Evolutionary conservation across 2,888 invertebrate species (phyloP).

Genomic region (Zhuqinia jingwanae): DNA sequence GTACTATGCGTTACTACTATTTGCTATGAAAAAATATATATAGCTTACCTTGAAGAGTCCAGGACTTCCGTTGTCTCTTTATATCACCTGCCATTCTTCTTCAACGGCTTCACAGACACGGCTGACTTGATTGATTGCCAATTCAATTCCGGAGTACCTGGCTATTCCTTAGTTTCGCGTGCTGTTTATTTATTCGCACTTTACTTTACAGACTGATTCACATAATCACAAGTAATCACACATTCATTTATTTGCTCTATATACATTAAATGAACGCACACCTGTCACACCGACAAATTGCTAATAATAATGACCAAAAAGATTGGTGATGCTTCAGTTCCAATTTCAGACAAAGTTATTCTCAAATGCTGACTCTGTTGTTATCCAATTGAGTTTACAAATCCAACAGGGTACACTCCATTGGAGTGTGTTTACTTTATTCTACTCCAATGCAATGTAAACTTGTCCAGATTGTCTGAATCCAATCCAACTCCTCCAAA

Average conservation of each 20-base stretch:
- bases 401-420: too few relatives aligned
- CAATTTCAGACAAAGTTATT: too few relatives aligned
- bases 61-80: conserved; percentile 87
- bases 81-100: conserved; percentile 84
- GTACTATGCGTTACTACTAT: neutral
- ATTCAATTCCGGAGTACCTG: neutral
- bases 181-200: too few relatives aligned
- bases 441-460: too few relatives aligned
- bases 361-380: too few relatives aligned
- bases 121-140: conserved; percentile 6
- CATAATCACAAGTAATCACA: too few relatives aligned
- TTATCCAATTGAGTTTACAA: too few relatives aligned
- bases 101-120: neutral
- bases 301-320: neutral
- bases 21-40: conserved; percentile 73
- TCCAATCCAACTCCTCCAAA: conserved; percentile 38
- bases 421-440: too few relatives aligned
- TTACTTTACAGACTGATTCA: too few relatives aligned
- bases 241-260: neutral
- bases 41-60: conserved; percentile 87
- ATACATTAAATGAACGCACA: neutral
- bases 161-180: too few relatives aligned
- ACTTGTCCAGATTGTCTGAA: too few relatives aligned
- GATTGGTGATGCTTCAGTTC: too few relatives aligned
- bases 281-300: neutral